phyloP scores from a whole-genome alignment of 2,797 vertebrate species.

The Catharus ustulatus region DNA sequence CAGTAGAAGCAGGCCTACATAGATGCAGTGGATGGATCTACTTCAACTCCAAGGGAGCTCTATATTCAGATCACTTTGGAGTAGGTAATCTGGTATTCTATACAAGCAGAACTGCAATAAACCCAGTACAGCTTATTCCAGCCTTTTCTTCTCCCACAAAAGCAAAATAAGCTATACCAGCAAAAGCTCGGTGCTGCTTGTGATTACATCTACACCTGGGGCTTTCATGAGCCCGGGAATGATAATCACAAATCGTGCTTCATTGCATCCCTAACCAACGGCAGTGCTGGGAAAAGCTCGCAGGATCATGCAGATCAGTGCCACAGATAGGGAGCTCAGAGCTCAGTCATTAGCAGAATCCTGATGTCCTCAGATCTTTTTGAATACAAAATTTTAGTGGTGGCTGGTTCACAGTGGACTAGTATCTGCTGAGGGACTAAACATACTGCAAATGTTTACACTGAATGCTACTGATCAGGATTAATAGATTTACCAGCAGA shows the following conservation, averaged over 20 bases:
- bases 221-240: slow-evolving; percentile 42
- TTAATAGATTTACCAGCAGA: background rate
- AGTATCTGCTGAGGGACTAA: background rate
- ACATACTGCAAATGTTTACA: background rate
- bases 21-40: background rate
- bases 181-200: slow-evolving; percentile 37
- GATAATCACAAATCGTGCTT: slow-evolving; percentile 10
- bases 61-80: slow-evolving; percentile 42
- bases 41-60: background rate
- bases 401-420: background rate
- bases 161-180: slow-evolving; percentile 46
- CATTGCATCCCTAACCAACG: slow-evolving; percentile 2
- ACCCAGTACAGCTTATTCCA: slow-evolving; percentile 35
- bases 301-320: background rate
- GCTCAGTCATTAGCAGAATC: background rate
- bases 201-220: slow-evolving; percentile 62
- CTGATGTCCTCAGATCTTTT: background rate
- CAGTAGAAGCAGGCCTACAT: background rate
- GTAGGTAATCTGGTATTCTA: slow-evolving; percentile 49
- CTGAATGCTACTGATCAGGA: background rate
- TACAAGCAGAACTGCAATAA: slow-evolving; percentile 50
- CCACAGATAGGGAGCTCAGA: background rate
- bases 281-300: background rate
- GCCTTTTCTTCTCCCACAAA: slow-evolving; percentile 50
- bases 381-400: background rate